A percentile compares a stretch with the other conserved stretches of the same genome.
These are phyloP conservation scores for Hemicordylus capensis DNA, from an alignment of 2,113 vertebrate genomes.

Conservation along the genomic window DNA sequence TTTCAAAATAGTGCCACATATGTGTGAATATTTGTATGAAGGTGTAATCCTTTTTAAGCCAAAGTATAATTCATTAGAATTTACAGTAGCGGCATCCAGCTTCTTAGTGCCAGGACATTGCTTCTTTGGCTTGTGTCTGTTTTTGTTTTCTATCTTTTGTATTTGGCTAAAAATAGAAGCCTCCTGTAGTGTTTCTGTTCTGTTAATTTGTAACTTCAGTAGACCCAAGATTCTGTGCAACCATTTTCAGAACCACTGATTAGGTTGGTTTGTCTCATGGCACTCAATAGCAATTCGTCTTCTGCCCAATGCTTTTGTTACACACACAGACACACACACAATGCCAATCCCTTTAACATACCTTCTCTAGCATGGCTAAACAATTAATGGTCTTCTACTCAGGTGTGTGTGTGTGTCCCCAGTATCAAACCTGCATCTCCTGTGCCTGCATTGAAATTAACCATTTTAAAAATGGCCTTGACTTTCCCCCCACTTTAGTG, in stretches of 20 bases:
- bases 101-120: background rate
- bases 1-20: background rate
- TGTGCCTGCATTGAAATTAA: background rate
- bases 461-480: too few relatives aligned
- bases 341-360: conserved; percentile 41
- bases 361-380: conserved; percentile 15
- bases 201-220: background rate
- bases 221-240: background rate
- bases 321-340: conserved; percentile 22
- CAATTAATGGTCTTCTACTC: conserved; percentile 44
- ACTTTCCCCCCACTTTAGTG: too few relatives aligned
- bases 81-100: background rate
- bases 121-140: background rate
- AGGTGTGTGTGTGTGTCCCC: conserved; percentile 47
- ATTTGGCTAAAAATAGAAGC: conserved; percentile 4
- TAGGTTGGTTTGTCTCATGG: conserved; percentile 25
- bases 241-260: background rate
- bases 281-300: conserved; percentile 17
- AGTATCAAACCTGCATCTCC: conserved; percentile 37
- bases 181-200: background rate
- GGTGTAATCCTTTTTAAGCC: background rate
- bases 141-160: background rate
- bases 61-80: conserved; percentile 3
- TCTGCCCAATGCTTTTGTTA: conserved; percentile 37
- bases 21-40: background rate